Evolutionary conservation across 2,888 invertebrate genomes (phyloP), one percentile per base, ranked within the genome.

Genomic region (Anodontia alba): DNA sequence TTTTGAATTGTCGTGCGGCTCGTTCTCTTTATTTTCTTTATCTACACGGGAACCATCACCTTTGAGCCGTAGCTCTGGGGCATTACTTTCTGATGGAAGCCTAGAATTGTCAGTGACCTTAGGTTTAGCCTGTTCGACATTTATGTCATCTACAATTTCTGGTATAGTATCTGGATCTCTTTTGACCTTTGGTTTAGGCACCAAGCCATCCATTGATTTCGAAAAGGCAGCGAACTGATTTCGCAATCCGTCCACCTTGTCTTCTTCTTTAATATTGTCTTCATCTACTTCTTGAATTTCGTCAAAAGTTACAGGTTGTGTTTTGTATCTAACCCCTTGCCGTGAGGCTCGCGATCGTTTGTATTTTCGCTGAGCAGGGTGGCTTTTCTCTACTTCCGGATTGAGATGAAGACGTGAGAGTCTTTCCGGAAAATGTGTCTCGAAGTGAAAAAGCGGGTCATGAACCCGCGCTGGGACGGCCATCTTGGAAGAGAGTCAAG

Each of bases 281-380:
- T 96, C 96, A 89, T 96, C 96, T 26, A 97, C 96, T 95, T 97
- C 97, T 96, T 96, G 95, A 87, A 97, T 97, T 95, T 97, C 97
- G 54, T 96, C 96, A 94, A 97, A 97, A 66, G 97, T 97, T 86
- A 97, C 96, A 0, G 97, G 97, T 93, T 96, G 96, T 46, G 97
- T 97, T 88, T 96, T 95, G 91, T 96, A 96, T 68, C 96, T 95
- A 3, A 94, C 89, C 87, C 95, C 84, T 54, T 93, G 92, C 62
- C 95, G 95, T 90, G 95, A 94, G 83, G 95, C 91, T 75, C 95
- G 95, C 90, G 95, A 95, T 89, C 95, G 95, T 89, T 96, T 96
- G 76, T 95, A 95, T 88, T 94, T 96, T 87, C 95, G 96, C 66
- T 95, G 89, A 2, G 80, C 84, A 0, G 86, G 83, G 23, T 79